Evolutionary conservation across 2,797 vertebrate genomes (phyloP), one percentile per base, ranked within the genome.

Genomic region (Silurus aristotelis): DNA sequence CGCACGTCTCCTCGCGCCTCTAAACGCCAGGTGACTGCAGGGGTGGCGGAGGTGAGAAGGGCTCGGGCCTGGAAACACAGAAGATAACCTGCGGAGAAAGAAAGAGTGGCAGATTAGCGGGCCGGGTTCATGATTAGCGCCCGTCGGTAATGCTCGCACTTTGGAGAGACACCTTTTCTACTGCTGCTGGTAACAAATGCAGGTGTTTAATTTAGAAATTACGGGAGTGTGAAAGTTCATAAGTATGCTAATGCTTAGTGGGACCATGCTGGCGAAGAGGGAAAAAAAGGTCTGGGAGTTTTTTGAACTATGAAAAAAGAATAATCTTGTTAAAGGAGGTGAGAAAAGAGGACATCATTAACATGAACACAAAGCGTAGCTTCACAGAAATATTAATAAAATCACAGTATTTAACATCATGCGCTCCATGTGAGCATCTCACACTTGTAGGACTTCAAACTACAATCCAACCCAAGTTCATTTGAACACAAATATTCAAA

Each of bases 201-300:
- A 94, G 94, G 92, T 94, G 93, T 94, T 94, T 94, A 85, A 94
- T 94, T 93, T 94, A 89, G 89, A 92, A 92, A 93, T 93, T 92
- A 93, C 93, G 93, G 91, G 84, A 68, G 93, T 93, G 93, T 92
- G 93, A 93, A 94, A 91, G 92, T 94, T 93, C 91, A 90, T 93
- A 91, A 93, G 90, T 90, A 92, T 92, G 93, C 90, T 93, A 93
- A 94, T 92, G 88, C 46, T 52, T 66, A 22, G 87, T 68, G 75
- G 84, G 84, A 73, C 84, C 38, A 78, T 89, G 86, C 88, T 89
- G 79, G 85, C 86, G 87, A 86, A 86, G 90, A 92, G 89, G 92
- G 89, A 89, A 92, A 90, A 89, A 76, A 17, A 75, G 20, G 58
- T 43, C 90, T 81, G 89, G 82, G 85, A 88, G 78, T 9, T 89